Percentiles rank a stretch among this genome's conserved stretches.
phyloP scores from a whole-genome alignment of 2,113 vertebrate genomes.

The Ardeotis arabs region DNA sequence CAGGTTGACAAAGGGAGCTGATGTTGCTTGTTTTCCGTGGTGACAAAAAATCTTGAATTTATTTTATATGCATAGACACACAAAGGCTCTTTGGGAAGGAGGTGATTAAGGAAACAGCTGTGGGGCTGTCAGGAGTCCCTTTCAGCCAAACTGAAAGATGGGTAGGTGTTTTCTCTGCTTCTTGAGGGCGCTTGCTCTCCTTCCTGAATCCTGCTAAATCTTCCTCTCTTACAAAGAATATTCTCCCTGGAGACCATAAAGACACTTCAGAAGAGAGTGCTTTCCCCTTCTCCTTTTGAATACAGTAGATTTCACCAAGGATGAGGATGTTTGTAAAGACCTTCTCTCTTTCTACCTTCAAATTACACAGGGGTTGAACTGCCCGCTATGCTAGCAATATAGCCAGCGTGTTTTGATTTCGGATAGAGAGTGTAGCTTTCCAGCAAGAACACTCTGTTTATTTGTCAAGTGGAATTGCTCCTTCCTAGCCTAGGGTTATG shows the following conservation, averaged over 20 bases:
- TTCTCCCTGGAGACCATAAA: conserved; percentile 29
- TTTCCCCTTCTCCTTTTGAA: background rate
- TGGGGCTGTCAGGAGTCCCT: background rate
- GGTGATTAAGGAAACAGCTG: background rate
- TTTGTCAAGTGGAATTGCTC: conserved; percentile 24
- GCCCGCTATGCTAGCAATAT: background rate
- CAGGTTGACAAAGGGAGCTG: background rate
- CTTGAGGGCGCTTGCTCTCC: background rate
- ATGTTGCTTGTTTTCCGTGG: background rate
- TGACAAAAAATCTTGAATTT: background rate
- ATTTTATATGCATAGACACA: background rate
- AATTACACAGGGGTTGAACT: background rate
- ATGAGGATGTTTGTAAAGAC: conserved; percentile 19
- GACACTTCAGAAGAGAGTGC: background rate
- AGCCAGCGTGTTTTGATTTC: background rate
- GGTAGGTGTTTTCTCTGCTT: background rate
- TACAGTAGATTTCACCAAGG: background rate
- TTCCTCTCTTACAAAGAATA: background rate
- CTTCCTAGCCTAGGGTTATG: conserved; percentile 11
- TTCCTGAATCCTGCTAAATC: conserved; percentile 20
- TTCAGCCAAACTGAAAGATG: background rate
- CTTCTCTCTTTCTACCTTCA: background rate
- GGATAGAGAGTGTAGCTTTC: background rate
- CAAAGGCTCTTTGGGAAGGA: background rate
- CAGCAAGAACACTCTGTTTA: conserved; percentile 16